phyloP scores from a whole-genome alignment of 2,797 vertebrate species.

The Falco berigora region DNA sequence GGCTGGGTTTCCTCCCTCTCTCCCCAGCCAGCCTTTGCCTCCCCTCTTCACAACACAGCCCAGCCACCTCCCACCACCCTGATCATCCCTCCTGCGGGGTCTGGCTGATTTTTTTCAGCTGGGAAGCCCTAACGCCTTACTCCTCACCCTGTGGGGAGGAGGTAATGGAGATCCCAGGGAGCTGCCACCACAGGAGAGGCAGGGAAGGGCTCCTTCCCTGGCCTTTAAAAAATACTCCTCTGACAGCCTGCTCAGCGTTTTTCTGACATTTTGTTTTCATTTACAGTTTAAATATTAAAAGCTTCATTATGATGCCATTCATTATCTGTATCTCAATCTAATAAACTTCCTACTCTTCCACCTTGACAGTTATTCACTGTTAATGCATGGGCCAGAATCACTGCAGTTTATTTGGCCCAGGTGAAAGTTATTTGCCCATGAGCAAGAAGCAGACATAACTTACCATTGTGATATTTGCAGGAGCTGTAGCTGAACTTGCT shows the following conservation, averaged over 20 bases:
- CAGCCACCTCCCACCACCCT: rapidly evolving
- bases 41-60: not conserved
- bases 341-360: not conserved
- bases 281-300: not conserved
- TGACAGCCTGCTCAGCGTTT: not conserved
- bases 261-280: not conserved
- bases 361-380: not conserved
- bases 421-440: not conserved
- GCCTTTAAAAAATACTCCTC: not conserved
- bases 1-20: not conserved
- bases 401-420: not conserved
- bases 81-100: not conserved
- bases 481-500: not conserved
- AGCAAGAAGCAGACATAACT: not conserved
- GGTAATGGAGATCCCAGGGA: not conserved
- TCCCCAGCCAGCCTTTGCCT: rapidly evolving
- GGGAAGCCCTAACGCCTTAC: rapidly evolving
- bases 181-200: rapidly evolving
- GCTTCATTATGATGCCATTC: not conserved
- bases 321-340: not conserved
- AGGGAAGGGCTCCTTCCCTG: not conserved
- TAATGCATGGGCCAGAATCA: not conserved
- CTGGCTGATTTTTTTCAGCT: not conserved
- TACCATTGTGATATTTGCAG: not conserved
- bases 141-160: not conserved